These are phyloP conservation scores for Ceratina australensis DNA, from an alignment of 1,140 invertebrate species.

Conservation along the genomic window DNA sequence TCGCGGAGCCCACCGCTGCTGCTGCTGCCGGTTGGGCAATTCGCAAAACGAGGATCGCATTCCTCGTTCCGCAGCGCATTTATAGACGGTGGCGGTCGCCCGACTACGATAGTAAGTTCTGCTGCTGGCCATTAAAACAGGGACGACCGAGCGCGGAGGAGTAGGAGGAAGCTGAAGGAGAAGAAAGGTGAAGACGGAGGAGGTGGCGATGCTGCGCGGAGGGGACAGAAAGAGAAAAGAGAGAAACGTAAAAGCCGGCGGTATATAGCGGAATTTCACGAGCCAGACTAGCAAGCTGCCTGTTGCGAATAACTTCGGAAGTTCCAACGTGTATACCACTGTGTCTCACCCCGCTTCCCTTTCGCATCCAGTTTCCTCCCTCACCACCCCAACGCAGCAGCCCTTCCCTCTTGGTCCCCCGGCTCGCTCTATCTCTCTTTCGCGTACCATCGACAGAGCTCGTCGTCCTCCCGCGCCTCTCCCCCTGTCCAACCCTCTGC, in stretches of 20 bases:
- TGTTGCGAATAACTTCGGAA: constrained; percentile 73
- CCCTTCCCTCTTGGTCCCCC: constrained; percentile 7
- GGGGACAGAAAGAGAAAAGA: constrained; percentile 7
- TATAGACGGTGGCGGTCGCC: constrained; percentile 17
- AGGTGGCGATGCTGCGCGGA: constrained; percentile 35
- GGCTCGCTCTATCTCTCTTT: constrained; percentile 1
- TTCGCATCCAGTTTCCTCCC: constrained; percentile 1
- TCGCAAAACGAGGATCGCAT: constrained; percentile 9
- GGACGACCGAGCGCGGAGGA: constrained; percentile 21
- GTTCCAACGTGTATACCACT: constrained; percentile 54
- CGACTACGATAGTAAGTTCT: constrained; percentile 40
- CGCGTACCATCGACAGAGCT: neutral
- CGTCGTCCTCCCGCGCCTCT: neutral
- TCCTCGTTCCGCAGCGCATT: constrained; percentile 4
- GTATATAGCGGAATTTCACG: constrained; percentile 62
- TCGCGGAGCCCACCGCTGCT: neutral
- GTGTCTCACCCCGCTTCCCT: constrained; percentile 4
- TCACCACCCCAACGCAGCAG: neutral
- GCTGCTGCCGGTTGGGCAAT: neutral
- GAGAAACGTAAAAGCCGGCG: constrained; percentile 4
- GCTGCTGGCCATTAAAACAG: constrained; percentile 49
- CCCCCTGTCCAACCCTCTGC: neutral
- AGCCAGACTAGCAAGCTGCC: constrained; percentile 66
- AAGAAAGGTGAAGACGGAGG: constrained; percentile 17
- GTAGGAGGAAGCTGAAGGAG: neutral